Evolutionary conservation across 2,113 vertebrate genomes (phyloP), one percentile per base, ranked within the genome.

Genomic region (Aegotheles bennettii): DNA sequence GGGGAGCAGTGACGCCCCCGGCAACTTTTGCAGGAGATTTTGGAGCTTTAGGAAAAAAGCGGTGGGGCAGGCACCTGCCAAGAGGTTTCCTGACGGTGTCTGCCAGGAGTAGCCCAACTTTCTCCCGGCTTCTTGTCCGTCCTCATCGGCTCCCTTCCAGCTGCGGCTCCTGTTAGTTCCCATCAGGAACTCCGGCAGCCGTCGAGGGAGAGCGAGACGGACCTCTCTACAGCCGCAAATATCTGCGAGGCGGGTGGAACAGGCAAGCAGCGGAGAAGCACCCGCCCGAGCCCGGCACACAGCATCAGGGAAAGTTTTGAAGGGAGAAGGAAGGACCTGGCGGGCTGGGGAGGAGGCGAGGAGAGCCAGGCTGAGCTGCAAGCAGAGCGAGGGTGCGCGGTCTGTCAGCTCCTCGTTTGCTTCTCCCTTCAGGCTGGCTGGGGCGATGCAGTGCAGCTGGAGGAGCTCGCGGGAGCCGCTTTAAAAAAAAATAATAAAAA

Each of bases 391-490:
- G 92, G 78, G 90, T 68, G 89, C 29, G 31, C 36, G 78, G 42
- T 84, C 59, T 87, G 10, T 11, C 71, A 60, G 75, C 63, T 92
- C 69, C 53, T 60, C 71, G 23, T 16, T 42, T 47, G 38, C 59
- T 89, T 91, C 64, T 89, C 77, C 65, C 85, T 75, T 74, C 91
- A 60, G 79, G 81, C 87, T 90, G 81, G 84, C 71, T 75, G 80
- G 94, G 76, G 83, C 73, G 87, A 93, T 82, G 94, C 90, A 69
- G 86, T 50, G 83, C 94, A 83, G 93, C 82, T 93, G 80, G 47
- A 65, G 67, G 90, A 93, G 90, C 92, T 91, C 74, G 79, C 73
- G 76, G 92, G 75, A 94, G 68, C 77, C 23, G 76, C 53, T 92
- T 83, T 29, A 28, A 91, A 94, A 91, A 83, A 83, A 16, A 71